Conservation (phyloP, 2,113 vertebrate genomes). For the Dromas ardeola region DNA sequence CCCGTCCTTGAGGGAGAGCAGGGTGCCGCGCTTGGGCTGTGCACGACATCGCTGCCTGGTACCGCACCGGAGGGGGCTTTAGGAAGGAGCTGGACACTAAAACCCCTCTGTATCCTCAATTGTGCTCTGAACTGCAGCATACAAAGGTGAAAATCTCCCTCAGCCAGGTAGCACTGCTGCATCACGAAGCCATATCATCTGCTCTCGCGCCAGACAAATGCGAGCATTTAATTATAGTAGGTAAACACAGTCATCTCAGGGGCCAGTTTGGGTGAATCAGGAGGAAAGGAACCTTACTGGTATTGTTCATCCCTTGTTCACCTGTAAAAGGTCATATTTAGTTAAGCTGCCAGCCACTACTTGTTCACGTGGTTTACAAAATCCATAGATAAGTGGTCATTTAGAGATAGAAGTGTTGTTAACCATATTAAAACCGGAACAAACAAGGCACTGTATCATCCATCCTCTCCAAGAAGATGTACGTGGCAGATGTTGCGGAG, state of each 20-base stretch:
- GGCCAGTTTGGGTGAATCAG: background rate
- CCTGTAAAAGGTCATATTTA: background rate
- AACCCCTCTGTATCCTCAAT: background rate
- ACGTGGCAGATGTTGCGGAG: background rate
- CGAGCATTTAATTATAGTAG: background rate
- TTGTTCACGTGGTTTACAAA: background rate
- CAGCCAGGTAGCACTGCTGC: rapidly evolving
- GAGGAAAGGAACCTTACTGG: background rate
- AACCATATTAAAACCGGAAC: background rate
- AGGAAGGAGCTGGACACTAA: background rate
- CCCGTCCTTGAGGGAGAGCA: background rate
- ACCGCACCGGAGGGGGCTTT: rapidly evolving
- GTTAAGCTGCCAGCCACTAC: background rate
- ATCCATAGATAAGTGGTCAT: background rate
- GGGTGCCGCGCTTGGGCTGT: rapidly evolving
- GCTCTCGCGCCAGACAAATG: background rate
- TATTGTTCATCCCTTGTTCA: background rate
- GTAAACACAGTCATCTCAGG: background rate
- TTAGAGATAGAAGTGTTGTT: background rate
- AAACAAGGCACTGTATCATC: background rate
- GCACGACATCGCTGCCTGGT: rapidly evolving
- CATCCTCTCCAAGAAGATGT: rapidly evolving
- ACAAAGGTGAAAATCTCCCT: background rate
- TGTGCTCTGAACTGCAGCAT: background rate
- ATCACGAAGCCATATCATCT: background rate